These are phyloP conservation scores for Apotomis betuletana DNA, from an alignment of 2,888 invertebrate species.

Conservation along the genomic window DNA sequence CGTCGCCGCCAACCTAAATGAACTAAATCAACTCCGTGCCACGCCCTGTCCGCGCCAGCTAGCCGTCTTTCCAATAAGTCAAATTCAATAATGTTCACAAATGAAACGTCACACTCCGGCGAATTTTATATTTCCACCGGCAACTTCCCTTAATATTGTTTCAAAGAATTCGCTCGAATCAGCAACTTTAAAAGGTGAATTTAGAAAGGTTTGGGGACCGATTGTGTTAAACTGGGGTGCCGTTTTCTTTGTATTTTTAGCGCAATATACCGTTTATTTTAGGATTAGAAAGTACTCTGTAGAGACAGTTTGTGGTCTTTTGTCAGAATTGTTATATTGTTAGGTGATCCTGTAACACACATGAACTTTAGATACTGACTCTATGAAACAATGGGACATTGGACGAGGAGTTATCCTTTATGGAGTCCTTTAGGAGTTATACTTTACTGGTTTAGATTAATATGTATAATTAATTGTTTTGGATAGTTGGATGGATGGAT, in stretches of 20 bases:
- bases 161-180: slow-evolving; percentile 32
- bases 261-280: slow-evolving; percentile 20
- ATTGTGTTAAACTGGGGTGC: background rate
- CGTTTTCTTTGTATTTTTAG: background rate
- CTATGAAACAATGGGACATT: no score
- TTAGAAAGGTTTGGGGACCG: slow-evolving; percentile 3
- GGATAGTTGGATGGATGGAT: background rate
- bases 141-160: slow-evolving; percentile 44
- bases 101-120: slow-evolving; percentile 65
- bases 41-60: slow-evolving; percentile 46
- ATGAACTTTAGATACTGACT: no score
- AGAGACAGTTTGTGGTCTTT: background rate
- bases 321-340: background rate
- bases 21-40: slow-evolving; percentile 41
- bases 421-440: no score
- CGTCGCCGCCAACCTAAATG: background rate
- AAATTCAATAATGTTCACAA: slow-evolving; percentile 78
- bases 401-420: no score
- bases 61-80: slow-evolving; percentile 69
- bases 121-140: slow-evolving; percentile 61
- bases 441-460: no score
- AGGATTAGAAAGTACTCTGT: background rate
- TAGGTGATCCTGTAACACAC: no score
- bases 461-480: no score
- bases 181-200: slow-evolving; percentile 37